These are phyloP conservation scores for Thamnophis elegans DNA, from an alignment of 2,797 vertebrate genomes.

Conservation along the genomic window DNA sequence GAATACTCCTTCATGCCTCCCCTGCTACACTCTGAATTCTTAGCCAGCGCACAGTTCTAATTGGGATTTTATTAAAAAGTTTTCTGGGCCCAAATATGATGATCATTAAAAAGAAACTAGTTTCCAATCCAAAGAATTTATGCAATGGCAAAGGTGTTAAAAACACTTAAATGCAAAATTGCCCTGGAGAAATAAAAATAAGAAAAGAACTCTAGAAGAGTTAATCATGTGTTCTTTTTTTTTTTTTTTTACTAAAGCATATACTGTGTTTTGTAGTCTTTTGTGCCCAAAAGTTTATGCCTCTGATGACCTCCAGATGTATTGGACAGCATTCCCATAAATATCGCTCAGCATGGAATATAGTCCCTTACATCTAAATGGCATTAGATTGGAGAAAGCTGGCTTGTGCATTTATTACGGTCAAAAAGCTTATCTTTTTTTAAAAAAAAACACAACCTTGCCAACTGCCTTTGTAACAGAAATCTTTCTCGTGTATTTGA, in stretches of 20 bases:
- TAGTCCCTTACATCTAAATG: neutral
- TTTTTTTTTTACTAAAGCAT: neutral
- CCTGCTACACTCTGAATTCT: neutral
- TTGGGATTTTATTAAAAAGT: constrained; percentile 7
- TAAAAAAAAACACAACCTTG: neutral
- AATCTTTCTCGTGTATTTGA: neutral
- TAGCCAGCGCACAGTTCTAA: neutral
- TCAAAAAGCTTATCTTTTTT: neutral
- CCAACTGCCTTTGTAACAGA: neutral
- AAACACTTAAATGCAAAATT: neutral
- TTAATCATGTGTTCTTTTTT: neutral
- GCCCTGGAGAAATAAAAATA: neutral
- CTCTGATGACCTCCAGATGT: no score
- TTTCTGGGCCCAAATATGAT: neutral
- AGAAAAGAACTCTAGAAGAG: neutral
- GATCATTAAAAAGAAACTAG: neutral
- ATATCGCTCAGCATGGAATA: neutral
- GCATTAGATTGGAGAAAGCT: neutral
- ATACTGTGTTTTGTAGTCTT: neutral
- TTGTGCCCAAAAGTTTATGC: neutral
- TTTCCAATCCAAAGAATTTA: fast-evolving
- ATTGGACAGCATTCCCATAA: neutral
- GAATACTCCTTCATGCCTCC: neutral
- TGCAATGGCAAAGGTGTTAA: neutral
- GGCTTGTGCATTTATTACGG: neutral